Evolutionary conservation across 2,113 vertebrate species (phyloP).

Genomic region (Columbina picui): DNA sequence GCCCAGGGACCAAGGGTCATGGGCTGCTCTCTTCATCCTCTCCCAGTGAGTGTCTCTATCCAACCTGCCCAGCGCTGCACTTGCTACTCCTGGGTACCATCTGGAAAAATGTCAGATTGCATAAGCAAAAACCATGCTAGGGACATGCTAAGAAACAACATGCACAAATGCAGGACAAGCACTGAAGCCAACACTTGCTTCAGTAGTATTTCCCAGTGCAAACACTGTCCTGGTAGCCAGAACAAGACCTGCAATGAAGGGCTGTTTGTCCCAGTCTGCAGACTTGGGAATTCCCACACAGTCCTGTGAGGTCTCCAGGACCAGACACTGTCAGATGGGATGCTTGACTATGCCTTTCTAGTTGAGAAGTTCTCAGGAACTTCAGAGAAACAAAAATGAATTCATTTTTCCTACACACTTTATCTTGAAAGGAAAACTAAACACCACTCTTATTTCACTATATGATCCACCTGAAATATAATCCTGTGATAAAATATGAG

Average conservation of each 20-base stretch:
- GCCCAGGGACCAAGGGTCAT: neutral
- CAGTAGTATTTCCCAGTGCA: rapidly evolving
- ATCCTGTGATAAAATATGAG: neutral
- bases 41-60: neutral
- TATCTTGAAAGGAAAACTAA: neutral
- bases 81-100: neutral
- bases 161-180: neutral
- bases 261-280: neutral
- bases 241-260: neutral
- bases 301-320: neutral
- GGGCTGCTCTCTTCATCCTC: neutral
- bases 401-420: neutral
- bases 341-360: neutral
- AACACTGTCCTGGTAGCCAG: neutral
- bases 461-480: neutral
- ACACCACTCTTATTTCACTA: neutral
- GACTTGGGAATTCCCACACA: neutral
- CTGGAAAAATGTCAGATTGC: neutral
- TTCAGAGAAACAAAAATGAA: neutral
- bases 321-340: neutral
- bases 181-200: neutral
- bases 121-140: neutral
- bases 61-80: neutral
- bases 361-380: neutral
- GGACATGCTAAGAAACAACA: neutral